Evolutionary conservation across 2,797 vertebrate genomes (phyloP), one percentile per base, ranked within the genome.

Genomic region (Triplophysa bombifrons): DNA sequence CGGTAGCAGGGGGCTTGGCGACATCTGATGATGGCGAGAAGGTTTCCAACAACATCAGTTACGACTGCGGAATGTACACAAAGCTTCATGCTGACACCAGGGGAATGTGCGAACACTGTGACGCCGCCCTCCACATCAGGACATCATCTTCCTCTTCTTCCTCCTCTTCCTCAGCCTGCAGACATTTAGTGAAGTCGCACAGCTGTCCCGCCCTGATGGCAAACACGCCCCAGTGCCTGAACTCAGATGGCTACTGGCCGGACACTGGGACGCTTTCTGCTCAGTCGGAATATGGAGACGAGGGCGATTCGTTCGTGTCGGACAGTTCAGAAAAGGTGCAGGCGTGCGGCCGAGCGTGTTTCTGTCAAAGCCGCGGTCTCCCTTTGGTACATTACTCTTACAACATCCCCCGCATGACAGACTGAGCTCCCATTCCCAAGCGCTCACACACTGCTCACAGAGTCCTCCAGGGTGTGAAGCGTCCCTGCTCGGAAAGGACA

Each of bases 241-340:
- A 91, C 60, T 83, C 94, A 0, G 95, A 96, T 8, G 94, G 94
- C 30, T 97, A 94, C 83, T 98, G 98, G 96, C 95, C 95, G 0
- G 96, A 98, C 89, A 94, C 95, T 0, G 92, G 94, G 86, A 96
- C 96, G 0, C 94, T 96, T 82, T 96, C 96, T 0, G 96, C 96
- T 50, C 97, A 96, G 89, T 99, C 96, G 0, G 98, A 98, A 88
- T 99, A 95, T 0, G 96, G 95, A 0, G 97, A 99, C 0, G 97
- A 99, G 89, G 97, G 96, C 0, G 98, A 98, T 86, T 99, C 97
- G 2, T 97, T 98, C 9, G 95, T 99, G 78, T 99, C 96, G 0
- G 98, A 99, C 93, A 98, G 96, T 87, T 99, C 98, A 0, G 96
- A 99, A 88, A 97, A 98, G 91, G 95, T 98, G 44, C 97, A 99